These are phyloP conservation scores for Sebastes vulpes DNA, from an alignment of 2,797 vertebrate species.

Conservation along the genomic window DNA sequence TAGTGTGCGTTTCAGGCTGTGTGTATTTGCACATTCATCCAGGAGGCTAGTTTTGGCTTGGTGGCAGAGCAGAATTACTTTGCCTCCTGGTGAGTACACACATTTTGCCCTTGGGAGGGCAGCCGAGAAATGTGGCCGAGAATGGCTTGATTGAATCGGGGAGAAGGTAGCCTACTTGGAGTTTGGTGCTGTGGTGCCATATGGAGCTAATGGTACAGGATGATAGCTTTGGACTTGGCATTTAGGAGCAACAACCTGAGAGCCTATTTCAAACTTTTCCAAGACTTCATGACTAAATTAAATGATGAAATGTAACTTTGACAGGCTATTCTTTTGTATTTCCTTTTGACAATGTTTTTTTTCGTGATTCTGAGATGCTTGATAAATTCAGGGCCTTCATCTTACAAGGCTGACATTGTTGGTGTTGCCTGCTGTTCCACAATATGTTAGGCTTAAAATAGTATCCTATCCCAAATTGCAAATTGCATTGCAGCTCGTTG, in stretches of 20 bases:
- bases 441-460: background rate
- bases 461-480: background rate
- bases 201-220: slow-evolving; percentile 26
- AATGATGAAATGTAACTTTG: slow-evolving; percentile 12
- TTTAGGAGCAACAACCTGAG: slow-evolving; percentile 15
- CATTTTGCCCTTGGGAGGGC: slow-evolving; percentile 28
- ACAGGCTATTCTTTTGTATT: background rate
- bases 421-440: background rate
- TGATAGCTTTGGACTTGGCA: slow-evolving; percentile 9
- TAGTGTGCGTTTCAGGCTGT: background rate
- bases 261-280: slow-evolving; percentile 9
- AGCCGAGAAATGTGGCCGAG: slow-evolving; percentile 25
- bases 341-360: background rate
- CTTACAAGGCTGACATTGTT: background rate
- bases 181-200: slow-evolving; percentile 19
- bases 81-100: slow-evolving; percentile 40
- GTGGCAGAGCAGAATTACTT: slow-evolving; percentile 31
- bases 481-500: background rate
- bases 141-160: slow-evolving; percentile 46
- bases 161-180: slow-evolving; percentile 2
- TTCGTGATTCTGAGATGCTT: background rate
- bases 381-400: background rate
- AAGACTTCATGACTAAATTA: slow-evolving; percentile 4
- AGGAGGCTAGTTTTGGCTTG: slow-evolving; percentile 32
- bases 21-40: slow-evolving; percentile 15